phyloP scores from a whole-genome alignment of 2,113 vertebrate genomes.

The Ptilonorhynchus violaceus region DNA sequence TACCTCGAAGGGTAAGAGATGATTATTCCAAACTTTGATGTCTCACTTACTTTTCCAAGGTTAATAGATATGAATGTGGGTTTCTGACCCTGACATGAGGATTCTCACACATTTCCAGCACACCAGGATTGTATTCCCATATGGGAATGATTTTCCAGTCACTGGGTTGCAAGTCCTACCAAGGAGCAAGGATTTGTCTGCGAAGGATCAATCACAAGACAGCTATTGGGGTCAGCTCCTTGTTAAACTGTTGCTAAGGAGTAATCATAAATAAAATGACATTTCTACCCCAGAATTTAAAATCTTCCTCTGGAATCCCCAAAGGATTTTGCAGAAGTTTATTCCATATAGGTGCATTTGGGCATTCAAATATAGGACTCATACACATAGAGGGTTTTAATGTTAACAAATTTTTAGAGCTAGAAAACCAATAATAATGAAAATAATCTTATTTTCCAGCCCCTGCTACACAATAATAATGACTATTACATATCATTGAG shows the following conservation, averaged over 20 bases:
- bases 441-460: background rate
- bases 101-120: background rate
- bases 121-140: rapidly evolving
- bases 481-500: background rate
- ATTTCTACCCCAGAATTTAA: background rate
- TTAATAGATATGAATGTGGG: background rate
- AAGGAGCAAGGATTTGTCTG: background rate
- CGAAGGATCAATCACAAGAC: background rate
- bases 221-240: background rate
- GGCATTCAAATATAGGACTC: background rate
- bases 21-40: background rate
- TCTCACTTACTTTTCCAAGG: background rate
- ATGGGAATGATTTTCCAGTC: background rate
- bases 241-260: background rate
- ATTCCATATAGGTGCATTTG: background rate
- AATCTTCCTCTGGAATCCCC: background rate
- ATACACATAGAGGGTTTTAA: background rate
- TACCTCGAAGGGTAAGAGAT: rapidly evolving
- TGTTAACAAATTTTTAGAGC: background rate
- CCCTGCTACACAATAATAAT: background rate
- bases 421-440: background rate
- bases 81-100: background rate
- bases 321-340: background rate
- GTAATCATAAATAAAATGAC: background rate
- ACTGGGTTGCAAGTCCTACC: background rate